A percentile compares a stretch with the other conserved stretches of the same genome.
Evolutionary conservation across 2,888 invertebrate species (phyloP).

Genomic region (Endotricha flammealis): DNA sequence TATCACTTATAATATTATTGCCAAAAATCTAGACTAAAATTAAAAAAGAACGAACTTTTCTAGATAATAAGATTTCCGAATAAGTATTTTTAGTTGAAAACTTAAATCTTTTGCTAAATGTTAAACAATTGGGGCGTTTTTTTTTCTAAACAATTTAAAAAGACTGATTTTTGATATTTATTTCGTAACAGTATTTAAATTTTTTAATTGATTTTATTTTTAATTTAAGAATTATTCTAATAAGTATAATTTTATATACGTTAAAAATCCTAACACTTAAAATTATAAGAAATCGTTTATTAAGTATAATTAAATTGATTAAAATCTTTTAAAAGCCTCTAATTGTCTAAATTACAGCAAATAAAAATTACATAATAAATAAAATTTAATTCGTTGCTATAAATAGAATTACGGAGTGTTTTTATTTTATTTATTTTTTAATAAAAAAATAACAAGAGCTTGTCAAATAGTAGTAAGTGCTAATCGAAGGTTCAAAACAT

Average conservation of each 20-base stretch:
- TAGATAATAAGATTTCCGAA: conserved; percentile 20
- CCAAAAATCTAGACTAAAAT: conserved; percentile 45
- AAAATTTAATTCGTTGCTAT: conserved; percentile 11
- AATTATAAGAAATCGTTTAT: too few relatives aligned
- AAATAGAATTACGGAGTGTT: conserved; percentile 11
- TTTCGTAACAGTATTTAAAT: neutral
- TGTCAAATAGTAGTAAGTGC: conserved; percentile 61
- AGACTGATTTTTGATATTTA: conserved; percentile 14
- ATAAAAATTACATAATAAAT: conserved; percentile 3
- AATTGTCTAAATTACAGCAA: conserved; percentile 12
- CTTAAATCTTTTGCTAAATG: neutral
- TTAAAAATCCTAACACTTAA: too few relatives aligned
- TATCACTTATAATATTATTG: conserved; percentile 67
- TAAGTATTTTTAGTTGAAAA: conserved; percentile 2
- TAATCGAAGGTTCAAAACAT: conserved; percentile 68
- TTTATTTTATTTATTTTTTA: conserved; percentile 17
- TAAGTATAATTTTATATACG: too few relatives aligned
- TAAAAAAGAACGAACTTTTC: conserved; percentile 43
- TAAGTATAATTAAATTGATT: too few relatives aligned
- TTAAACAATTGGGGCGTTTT: conserved; percentile 1
- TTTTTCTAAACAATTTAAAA: conserved; percentile 2
- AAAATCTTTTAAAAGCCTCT: conserved; percentile 1
- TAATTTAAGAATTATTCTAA: too few relatives aligned
- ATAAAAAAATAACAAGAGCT: conserved; percentile 54
- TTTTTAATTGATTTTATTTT: too few relatives aligned